Evolutionary conservation across 2,888 invertebrate genomes (phyloP).

Genomic region (Entomobrya multifasciata): DNA sequence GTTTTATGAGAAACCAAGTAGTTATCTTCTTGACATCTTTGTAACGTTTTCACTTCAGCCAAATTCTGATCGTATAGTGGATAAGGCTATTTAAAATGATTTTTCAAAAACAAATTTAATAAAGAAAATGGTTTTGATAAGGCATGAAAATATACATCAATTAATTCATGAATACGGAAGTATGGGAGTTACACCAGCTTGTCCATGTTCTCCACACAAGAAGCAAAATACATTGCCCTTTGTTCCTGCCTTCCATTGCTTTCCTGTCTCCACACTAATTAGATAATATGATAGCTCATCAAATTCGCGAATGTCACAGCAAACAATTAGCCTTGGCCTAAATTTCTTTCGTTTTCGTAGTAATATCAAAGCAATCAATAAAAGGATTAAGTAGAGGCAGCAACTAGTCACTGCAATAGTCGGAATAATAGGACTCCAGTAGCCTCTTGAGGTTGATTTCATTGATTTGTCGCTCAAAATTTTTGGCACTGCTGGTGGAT

Average conservation of each 20-base stretch:
- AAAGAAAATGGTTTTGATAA: no score
- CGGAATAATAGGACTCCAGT: conserved; percentile 65
- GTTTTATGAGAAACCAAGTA: conserved; percentile 51
- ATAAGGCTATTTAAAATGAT: conserved; percentile 51
- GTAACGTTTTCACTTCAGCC: conserved; percentile 13
- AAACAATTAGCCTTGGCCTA: conserved; percentile 59
- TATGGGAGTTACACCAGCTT: conserved; percentile 56
- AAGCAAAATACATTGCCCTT: conserved; percentile 34
- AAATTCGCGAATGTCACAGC: conserved; percentile 44
- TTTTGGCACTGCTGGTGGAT: background rate
- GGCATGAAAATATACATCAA: background rate
- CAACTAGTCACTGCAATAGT: conserved; percentile 49
- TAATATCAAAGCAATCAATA: conserved; percentile 40
- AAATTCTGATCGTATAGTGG: conserved; percentile 56
- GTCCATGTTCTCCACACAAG: conserved; percentile 59
- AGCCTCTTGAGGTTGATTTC: background rate
- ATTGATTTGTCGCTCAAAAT: no score
- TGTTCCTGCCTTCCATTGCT: conserved; percentile 34
- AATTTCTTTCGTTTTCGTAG: background rate
- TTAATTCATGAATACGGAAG: background rate
- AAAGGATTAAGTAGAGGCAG: conserved; percentile 38
- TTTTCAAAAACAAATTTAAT: no score
- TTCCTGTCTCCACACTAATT: conserved; percentile 68
- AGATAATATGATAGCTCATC: conserved; percentile 67
- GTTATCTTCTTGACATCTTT: conserved; percentile 65